Conservation (phyloP, 2,797 vertebrate genomes). For the Leptodactylus fallax region DNA sequence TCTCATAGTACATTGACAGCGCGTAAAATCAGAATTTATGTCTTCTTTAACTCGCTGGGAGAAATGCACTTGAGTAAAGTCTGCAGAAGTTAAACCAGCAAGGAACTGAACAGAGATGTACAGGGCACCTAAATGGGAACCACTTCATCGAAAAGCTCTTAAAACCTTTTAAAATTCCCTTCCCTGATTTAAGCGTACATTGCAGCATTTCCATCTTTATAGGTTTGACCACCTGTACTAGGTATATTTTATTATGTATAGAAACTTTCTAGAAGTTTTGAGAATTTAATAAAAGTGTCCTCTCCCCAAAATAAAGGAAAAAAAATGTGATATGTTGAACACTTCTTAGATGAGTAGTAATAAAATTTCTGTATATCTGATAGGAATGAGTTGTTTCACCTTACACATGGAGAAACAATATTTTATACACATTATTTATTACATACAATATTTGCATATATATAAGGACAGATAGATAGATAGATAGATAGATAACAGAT, state of each 20-base stretch:
- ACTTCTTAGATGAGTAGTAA: background rate
- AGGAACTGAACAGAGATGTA: constrained; percentile 39
- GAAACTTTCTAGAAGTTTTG: constrained; percentile 31
- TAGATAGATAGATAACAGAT: too few relatives aligned
- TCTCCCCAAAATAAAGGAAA: background rate
- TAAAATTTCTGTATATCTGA: background rate
- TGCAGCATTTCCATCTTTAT: constrained; percentile 58
- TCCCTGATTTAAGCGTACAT: constrained; percentile 41
- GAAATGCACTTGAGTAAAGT: constrained; percentile 46
- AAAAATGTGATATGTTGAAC: background rate
- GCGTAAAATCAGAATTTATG: constrained; percentile 58
- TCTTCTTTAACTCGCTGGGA: constrained; percentile 43
- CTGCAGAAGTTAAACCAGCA: constrained; percentile 44
- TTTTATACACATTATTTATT: too few relatives aligned
- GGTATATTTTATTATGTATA: constrained; percentile 31
- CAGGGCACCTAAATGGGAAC: constrained; percentile 42
- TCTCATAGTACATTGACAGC: constrained; percentile 53
- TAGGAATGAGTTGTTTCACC: background rate
- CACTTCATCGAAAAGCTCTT: constrained; percentile 40
- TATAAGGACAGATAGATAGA: too few relatives aligned
- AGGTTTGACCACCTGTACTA: constrained; percentile 27
- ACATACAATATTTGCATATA: too few relatives aligned
- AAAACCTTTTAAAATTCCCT: constrained; percentile 46
- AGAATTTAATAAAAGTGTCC: constrained; percentile 7
- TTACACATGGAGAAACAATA: background rate